Conservation (phyloP, 2,797 vertebrate species). For the Xiphorhynchus erythropygius region DNA sequence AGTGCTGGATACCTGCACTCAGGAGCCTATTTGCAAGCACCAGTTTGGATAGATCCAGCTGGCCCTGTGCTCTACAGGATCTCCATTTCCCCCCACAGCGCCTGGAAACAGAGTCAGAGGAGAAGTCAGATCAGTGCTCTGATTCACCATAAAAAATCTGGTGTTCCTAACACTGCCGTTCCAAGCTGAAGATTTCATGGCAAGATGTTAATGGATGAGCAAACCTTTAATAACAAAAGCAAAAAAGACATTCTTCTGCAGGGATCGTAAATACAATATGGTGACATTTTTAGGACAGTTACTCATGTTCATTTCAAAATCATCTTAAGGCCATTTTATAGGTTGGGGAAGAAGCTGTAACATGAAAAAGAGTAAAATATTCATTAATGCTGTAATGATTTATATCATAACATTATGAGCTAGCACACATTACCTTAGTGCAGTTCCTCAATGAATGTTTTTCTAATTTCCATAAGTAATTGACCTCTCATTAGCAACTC, state of each 20-base stretch:
- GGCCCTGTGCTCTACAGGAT: background rate
- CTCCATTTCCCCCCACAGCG: rapidly evolving
- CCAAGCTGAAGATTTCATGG: background rate
- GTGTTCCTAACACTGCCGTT: background rate
- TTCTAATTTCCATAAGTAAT: slow-evolving; percentile 74
- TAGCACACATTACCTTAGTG: slow-evolving; percentile 42
- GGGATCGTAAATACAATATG: background rate
- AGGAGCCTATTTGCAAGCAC: background rate
- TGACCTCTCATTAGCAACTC: slow-evolving; percentile 73
- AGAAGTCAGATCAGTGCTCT: background rate
- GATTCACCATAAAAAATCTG: background rate
- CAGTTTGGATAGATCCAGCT: background rate
- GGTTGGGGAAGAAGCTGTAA: slow-evolving; percentile 12
- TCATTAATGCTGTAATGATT: slow-evolving; percentile 67
- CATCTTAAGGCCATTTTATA: background rate
- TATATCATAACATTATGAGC: slow-evolving; percentile 56
- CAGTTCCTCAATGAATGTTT: slow-evolving; percentile 44
- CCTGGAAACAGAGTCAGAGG: background rate
- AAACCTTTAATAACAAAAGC: slow-evolving; percentile 4
- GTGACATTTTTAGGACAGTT: background rate
- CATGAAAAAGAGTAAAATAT: slow-evolving; percentile 12
- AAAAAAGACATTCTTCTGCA: background rate
- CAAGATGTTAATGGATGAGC: background rate
- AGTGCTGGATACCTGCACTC: background rate
- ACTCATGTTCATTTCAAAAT: background rate